Evolutionary conservation across 2,888 invertebrate genomes (phyloP), one percentile per base, ranked within the genome.

Genomic region (Aphidoletes aphidimyza): DNA sequence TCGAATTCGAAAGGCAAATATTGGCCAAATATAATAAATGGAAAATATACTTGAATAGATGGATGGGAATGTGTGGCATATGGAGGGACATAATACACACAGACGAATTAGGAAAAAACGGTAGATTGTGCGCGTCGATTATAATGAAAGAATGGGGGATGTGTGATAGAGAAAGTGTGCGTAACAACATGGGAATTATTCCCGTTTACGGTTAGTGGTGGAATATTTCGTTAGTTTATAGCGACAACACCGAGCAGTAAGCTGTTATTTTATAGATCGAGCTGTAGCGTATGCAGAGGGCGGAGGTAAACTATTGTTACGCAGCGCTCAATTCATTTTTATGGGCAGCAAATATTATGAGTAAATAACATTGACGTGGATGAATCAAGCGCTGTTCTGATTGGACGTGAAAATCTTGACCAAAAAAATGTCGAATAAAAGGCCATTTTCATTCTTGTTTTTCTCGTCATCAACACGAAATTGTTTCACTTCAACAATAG

Each of bases 1-100:
- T 54, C 22, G 22, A 69, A 69, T 30, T 69, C n/a, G 69, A 69
- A 69, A 69, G 14, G 69, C 69, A 69, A 69, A 69, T 69, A 69
- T 69, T 69, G 34, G n/a, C n/a, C n/a, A n/a, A n/a, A n/a, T 34
- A 69, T 34, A 69, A 69, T 69, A 69, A 69, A 69, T 54, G 22
- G 54, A 54, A 26, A 30, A 69, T 69, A 69, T 3, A n/a, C n/a
- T 17, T 2, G 17, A 17, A 47, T 47, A 17, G 17, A 17, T 47
- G 17, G 19, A 2, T 54, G 54, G n/a, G 30, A 30, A 9, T 5
- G 30, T 30, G 54, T 54, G 34, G 26, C 30, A 30, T 69, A 30
- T 14, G 34, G 14, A 69, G 69, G 69, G 69, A 69, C n/a, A 69
- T 69, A 30, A n/a, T n/a, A n/a, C n/a, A n/a, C n/a, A n/a, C n/a